Evolutionary conservation across 2,888 invertebrate genomes (phyloP).

Genomic region (Antitype chi): DNA sequence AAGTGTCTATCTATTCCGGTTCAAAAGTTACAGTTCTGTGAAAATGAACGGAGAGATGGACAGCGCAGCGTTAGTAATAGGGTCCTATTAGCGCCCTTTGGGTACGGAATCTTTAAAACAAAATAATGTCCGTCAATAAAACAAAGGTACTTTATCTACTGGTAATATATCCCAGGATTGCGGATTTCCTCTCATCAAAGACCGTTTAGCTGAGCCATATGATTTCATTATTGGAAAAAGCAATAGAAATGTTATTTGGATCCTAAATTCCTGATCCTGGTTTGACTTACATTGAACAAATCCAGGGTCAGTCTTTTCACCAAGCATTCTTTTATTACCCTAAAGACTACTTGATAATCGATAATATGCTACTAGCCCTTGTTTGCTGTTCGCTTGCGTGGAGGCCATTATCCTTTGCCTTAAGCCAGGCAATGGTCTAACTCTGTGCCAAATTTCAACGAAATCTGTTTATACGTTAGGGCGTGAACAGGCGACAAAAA

Average conservation of each 20-base stretch:
- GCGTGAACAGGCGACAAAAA: neutral
- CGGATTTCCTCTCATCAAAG: constrained; percentile 62
- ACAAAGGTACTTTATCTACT: constrained; percentile 19
- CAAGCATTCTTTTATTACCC: neutral
- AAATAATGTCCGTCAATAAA: constrained; percentile 24
- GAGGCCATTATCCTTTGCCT: neutral
- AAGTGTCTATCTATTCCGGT: too few relatives aligned
- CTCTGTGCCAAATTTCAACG: neutral
- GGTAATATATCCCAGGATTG: constrained; percentile 62
- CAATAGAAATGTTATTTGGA: constrained; percentile 15
- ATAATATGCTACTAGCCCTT: neutral
- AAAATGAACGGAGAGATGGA: too few relatives aligned
- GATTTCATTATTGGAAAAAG: constrained; percentile 63
- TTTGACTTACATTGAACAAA: neutral
- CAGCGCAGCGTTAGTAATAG: too few relatives aligned
- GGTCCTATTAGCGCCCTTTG: too few relatives aligned
- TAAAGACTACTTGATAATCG: neutral
- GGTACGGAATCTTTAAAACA: neutral
- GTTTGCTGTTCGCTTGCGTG: neutral
- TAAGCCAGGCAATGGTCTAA: neutral
- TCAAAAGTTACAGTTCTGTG: too few relatives aligned
- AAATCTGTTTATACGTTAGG: neutral
- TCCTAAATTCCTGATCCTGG: neutral
- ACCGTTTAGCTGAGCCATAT: constrained; percentile 31
- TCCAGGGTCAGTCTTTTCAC: neutral